These are phyloP conservation scores for Enhydra lutris DNA, from an alignment of 2,113 vertebrate genomes.

Conservation along the genomic window DNA sequence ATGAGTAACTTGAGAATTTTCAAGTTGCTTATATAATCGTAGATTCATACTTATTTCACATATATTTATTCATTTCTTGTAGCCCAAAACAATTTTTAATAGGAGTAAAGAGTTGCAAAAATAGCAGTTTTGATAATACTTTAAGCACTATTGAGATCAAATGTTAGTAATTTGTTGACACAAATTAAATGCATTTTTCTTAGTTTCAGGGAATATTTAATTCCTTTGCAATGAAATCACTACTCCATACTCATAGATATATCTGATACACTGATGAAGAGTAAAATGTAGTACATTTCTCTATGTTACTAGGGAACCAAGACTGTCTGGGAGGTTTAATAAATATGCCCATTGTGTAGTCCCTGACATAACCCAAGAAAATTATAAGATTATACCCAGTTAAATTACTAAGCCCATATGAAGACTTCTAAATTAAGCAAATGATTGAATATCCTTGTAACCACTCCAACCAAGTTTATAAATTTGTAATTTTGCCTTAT, in stretches of 20 bases:
- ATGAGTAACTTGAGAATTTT: not conserved
- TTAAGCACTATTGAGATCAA: not conserved
- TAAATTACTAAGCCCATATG: not conserved
- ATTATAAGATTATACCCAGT: not conserved
- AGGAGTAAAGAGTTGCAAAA: not conserved
- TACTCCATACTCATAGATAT: not conserved
- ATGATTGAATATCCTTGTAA: not conserved
- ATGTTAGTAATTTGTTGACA: conserved; percentile 10
- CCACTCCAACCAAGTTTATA: not conserved
- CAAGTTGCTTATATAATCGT: not conserved
- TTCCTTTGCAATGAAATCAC: not conserved
- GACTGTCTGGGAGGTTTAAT: not conserved
- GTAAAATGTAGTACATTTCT: not conserved
- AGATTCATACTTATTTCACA: not conserved
- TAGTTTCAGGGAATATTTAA: conserved; percentile 17
- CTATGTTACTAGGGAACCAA: not conserved
- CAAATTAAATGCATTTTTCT: conserved; percentile 8
- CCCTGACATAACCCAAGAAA: not conserved
- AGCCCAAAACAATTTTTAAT: not conserved
- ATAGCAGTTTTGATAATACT: conserved; percentile 5
- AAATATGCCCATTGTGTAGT: not conserved
- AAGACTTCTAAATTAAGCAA: conserved; percentile 11
- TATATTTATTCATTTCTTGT: not conserved
- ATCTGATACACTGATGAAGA: not conserved
- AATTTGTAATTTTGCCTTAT: not conserved